phyloP scores from a whole-genome alignment of 2,113 vertebrate species.

The Platysteira castanea region DNA sequence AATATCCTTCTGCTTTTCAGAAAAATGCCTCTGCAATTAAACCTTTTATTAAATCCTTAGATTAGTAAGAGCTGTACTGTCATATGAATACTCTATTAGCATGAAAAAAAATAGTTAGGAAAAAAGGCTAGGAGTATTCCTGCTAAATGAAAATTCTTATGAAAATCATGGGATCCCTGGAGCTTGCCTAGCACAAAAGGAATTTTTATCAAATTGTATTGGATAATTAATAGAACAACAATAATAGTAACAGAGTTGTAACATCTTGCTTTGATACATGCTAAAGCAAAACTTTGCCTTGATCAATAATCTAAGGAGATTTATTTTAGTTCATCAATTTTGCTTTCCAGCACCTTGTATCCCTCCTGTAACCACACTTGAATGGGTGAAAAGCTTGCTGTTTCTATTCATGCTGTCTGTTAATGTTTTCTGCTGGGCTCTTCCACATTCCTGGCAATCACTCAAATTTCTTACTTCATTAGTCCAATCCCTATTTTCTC shows the following conservation, averaged over 20 bases:
- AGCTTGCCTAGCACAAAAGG: background rate
- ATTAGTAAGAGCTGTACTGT: background rate
- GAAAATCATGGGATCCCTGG: background rate
- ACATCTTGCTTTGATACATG: background rate
- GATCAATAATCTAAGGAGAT: background rate
- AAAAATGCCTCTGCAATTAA: slow-evolving; percentile 7
- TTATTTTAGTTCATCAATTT: background rate
- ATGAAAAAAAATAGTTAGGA: background rate
- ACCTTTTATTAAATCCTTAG: slow-evolving; percentile 15
- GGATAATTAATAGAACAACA: background rate
- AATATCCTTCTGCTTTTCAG: slow-evolving; percentile 8
- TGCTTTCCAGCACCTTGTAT: background rate
- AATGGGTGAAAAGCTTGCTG: background rate
- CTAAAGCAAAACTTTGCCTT: background rate
- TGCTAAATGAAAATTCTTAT: background rate
- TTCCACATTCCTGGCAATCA: background rate
- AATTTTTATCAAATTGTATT: background rate
- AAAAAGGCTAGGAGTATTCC: background rate
- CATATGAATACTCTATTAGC: slow-evolving; percentile 8
- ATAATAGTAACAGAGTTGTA: background rate
- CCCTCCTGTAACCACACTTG: rapidly evolving
- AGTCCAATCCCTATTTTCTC: background rate
- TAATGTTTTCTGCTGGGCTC: background rate
- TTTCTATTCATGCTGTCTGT: background rate
- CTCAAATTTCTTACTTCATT: background rate